Evolutionary conservation across 2,888 invertebrate species (phyloP).

Genomic region (Harpagoxenus sublaevis): DNA sequence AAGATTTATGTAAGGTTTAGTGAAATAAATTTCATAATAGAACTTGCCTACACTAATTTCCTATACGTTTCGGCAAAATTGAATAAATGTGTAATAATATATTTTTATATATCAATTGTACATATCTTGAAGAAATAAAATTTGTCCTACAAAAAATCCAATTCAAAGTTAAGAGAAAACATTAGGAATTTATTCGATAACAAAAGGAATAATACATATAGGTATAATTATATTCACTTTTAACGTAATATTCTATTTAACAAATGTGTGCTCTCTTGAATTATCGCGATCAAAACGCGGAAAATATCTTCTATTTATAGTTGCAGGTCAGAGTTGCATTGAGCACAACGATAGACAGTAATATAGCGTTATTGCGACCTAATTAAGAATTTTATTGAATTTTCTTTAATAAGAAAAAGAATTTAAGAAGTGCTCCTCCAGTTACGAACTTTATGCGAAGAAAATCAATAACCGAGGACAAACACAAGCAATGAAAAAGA

Average conservation of each 20-base stretch:
- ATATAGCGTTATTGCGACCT: slow-evolving; percentile 58
- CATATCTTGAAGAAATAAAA: background rate
- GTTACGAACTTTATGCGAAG: background rate
- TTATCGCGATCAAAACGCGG: background rate
- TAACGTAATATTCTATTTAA: background rate
- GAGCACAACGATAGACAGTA: slow-evolving; percentile 1
- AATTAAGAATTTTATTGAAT: slow-evolving; percentile 66
- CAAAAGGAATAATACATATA: background rate
- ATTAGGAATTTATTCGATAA: background rate
- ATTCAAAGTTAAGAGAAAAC: background rate
- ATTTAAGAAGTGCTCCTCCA: slow-evolving; percentile 1
- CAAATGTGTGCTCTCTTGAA: background rate
- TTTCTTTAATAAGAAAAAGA: slow-evolving; percentile 30
- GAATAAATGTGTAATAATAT: background rate
- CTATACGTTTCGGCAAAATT: background rate
- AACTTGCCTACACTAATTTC: background rate
- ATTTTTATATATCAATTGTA: background rate
- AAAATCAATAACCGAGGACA: slow-evolving; percentile 19
- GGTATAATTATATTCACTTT: background rate
- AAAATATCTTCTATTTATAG: slow-evolving; percentile 8
- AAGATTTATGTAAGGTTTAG: background rate
- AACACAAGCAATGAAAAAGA: background rate
- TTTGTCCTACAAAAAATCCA: background rate
- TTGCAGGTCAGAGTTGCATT: background rate
- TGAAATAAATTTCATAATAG: background rate